These are phyloP conservation scores for Cistogaster globosa DNA, from an alignment of 2,888 invertebrate species.

Conservation along the genomic window DNA sequence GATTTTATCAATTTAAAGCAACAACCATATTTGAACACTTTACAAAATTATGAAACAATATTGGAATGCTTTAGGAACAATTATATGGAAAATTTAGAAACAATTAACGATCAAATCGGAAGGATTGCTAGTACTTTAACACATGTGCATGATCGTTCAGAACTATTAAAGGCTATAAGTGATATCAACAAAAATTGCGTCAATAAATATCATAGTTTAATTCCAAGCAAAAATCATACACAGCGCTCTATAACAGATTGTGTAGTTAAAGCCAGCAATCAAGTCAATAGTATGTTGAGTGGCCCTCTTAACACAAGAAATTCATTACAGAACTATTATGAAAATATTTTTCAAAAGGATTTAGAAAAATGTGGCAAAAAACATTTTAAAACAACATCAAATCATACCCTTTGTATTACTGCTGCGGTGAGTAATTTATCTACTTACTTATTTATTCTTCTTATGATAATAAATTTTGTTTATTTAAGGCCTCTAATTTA, in stretches of 20 bases:
- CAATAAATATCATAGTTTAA: slow-evolving; percentile 58
- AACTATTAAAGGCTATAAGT: slow-evolving; percentile 48
- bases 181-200: slow-evolving; percentile 59
- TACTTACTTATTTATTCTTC: no score
- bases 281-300: slow-evolving; percentile 8
- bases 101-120: slow-evolving; percentile 28
- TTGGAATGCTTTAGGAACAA: slow-evolving; percentile 40
- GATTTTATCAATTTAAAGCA: slow-evolving; percentile 1
- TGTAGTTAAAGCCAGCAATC: slow-evolving; percentile 37
- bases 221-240: slow-evolving; percentile 49
- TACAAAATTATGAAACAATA: slow-evolving; percentile 49
- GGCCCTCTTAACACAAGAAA: slow-evolving; percentile 1
- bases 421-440: slow-evolving; percentile 1
- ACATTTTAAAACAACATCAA: not conserved
- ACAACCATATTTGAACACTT: slow-evolving; percentile 36
- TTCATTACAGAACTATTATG: slow-evolving; percentile 16
- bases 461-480: not conserved
- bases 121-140: slow-evolving; percentile 38
- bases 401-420: slow-evolving; percentile 20
- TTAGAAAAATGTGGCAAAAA: slow-evolving; percentile 16
- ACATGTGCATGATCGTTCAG: slow-evolving; percentile 55
- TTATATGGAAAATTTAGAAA: slow-evolving; percentile 39
- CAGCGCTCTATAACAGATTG: slow-evolving; percentile 49
- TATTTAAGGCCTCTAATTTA: slow-evolving; percentile 21
- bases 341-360: not conserved